Evolutionary conservation across 2,113 vertebrate species (phyloP).

Genomic region (Grantiella picta): DNA sequence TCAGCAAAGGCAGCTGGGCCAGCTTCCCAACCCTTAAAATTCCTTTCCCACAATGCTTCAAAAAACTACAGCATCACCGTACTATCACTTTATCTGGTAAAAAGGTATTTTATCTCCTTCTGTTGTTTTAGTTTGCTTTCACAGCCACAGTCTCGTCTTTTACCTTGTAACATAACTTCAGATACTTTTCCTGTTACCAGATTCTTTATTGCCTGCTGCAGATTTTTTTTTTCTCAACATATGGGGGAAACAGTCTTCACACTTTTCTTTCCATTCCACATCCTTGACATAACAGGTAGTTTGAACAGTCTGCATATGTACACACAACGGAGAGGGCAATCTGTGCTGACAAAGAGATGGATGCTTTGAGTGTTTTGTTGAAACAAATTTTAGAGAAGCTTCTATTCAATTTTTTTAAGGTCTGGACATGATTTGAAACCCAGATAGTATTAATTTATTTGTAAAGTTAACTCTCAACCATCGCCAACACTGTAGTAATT

Average conservation of each 20-base stretch:
- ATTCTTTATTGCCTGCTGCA: conserved; percentile 17
- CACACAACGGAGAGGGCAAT: conserved; percentile 6
- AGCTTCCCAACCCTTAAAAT: background rate
- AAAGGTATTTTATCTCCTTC: background rate
- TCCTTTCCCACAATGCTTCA: background rate
- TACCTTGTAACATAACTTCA: conserved; percentile 24
- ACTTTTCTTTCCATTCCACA: conserved; percentile 4
- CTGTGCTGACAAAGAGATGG: background rate
- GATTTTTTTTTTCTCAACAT: conserved; percentile 26
- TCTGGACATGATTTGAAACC: background rate
- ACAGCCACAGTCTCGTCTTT: background rate
- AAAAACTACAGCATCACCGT: background rate
- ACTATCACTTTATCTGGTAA: background rate
- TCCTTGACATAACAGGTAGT: background rate
- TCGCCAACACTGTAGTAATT: background rate
- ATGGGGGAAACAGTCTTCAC: conserved; percentile 20
- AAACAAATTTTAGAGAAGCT: background rate
- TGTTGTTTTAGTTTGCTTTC: conserved; percentile 14
- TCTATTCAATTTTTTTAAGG: background rate
- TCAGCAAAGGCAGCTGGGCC: background rate
- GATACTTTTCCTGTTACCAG: background rate
- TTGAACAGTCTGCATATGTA: conserved; percentile 21
- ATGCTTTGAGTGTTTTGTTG: background rate
- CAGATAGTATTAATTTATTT: background rate
- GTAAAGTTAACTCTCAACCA: background rate